Conservation (phyloP, 2,797 vertebrate genomes). For the Neomorphus geoffroyi region DNA sequence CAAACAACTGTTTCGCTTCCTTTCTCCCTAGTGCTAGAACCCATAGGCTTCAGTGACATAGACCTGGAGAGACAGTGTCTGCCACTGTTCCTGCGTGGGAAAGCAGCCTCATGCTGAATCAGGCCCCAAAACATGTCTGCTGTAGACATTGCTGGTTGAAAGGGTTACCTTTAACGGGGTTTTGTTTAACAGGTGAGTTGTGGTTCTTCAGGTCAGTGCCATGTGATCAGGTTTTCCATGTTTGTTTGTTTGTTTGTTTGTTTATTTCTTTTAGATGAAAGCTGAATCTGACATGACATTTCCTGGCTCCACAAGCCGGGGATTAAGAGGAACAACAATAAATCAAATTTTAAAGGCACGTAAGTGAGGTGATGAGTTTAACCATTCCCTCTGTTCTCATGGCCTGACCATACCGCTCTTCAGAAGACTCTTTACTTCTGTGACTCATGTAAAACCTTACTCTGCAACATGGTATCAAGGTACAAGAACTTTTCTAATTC, state of each 20-base stretch:
- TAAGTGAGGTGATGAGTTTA: neutral
- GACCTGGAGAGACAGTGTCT: rapidly evolving
- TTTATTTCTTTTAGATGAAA: neutral
- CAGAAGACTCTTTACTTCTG: neutral
- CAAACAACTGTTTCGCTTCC: neutral
- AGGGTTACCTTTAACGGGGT: neutral
- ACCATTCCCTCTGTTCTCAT: neutral
- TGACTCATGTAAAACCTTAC: neutral
- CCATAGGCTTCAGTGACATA: neutral
- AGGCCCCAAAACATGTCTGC: neutral
- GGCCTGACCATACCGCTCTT: neutral
- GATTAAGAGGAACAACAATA: neutral
- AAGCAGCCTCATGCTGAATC: neutral
- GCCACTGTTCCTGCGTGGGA: neutral
- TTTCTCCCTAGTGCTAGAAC: neutral
- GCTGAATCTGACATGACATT: neutral
- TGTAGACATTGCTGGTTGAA: neutral
- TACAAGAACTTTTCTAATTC: neutral
- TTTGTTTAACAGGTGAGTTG: neutral
- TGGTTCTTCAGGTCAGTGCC: neutral
- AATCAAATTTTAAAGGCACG: neutral
- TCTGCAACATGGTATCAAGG: neutral
- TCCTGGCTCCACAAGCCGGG: neutral
- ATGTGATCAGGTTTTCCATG: neutral
- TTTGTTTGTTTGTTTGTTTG: neutral